These are phyloP conservation scores for Polymixis lichenea DNA, from an alignment of 2,888 invertebrate genomes.

Conservation along the genomic window DNA sequence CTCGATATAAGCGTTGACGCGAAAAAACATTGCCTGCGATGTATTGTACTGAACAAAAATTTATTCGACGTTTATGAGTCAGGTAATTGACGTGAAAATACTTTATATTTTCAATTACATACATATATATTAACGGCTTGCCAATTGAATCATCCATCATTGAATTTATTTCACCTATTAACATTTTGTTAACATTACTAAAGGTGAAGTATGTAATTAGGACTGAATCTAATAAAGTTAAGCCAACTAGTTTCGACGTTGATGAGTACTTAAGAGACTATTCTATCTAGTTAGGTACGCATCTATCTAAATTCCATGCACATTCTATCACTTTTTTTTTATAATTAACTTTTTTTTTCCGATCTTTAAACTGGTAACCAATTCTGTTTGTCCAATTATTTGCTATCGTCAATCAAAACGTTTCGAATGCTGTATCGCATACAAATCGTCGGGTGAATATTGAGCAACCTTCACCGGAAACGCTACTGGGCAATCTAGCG, in stretches of 20 bases:
- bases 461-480: slow-evolving; percentile 89
- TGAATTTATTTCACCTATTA: slow-evolving; percentile 49
- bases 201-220: slow-evolving; percentile 65
- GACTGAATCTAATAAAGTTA: slow-evolving; percentile 51
- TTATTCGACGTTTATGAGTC: slow-evolving; percentile 70
- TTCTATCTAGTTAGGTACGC: slow-evolving; percentile 54
- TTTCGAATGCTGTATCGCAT: slow-evolving; percentile 76
- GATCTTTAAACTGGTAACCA: slow-evolving; percentile 52
- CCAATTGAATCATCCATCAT: slow-evolving; percentile 63
- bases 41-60: slow-evolving; percentile 67
- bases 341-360: slow-evolving; percentile 58
- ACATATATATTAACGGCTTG: slow-evolving; percentile 53
- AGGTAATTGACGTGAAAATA: slow-evolving; percentile 67
- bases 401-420: slow-evolving; percentile 86
- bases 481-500: slow-evolving; percentile 87
- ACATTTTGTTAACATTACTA: slow-evolving; percentile 63
- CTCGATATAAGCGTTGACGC: slow-evolving; percentile 71
- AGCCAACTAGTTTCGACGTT: slow-evolving; percentile 34
- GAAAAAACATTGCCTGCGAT: slow-evolving; percentile 71
- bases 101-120: slow-evolving; percentile 63
- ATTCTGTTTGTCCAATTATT: slow-evolving; percentile 78
- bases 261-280: slow-evolving; percentile 51
- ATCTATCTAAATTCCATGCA: slow-evolving; percentile 53
- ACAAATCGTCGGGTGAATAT: slow-evolving; percentile 83
- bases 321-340: slow-evolving; percentile 51